phyloP scores from a whole-genome alignment of 2,113 vertebrate species.

The Xiphias gladius region DNA sequence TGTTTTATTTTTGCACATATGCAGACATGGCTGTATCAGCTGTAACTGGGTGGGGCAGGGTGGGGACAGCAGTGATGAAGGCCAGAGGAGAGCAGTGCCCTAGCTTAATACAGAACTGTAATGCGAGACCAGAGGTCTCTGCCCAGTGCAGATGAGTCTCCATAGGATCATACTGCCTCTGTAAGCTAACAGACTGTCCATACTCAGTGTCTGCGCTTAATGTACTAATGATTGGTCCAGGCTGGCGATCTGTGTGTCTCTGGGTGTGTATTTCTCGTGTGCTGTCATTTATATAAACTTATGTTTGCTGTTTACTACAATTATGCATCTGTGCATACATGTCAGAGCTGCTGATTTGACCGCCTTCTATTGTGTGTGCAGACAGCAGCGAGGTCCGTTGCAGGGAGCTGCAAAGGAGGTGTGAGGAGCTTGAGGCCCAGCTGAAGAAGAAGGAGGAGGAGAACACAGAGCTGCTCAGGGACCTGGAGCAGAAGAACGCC shows the following conservation, averaged over 20 bases:
- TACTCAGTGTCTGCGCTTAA: conserved; percentile 49
- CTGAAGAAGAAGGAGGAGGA: conserved; percentile 92
- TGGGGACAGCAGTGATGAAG: conserved; percentile 64
- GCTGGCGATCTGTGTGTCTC: not conserved
- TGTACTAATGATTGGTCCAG: conserved; percentile 37
- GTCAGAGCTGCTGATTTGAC: conserved; percentile 3
- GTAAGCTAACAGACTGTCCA: conserved; percentile 37
- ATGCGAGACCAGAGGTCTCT: conserved; percentile 70
- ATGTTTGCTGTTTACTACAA: not conserved
- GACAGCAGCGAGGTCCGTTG: conserved; percentile 85
- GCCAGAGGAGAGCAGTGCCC: conserved; percentile 60
- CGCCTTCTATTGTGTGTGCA: conserved; percentile 37
- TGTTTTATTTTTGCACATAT: conserved; percentile 15
- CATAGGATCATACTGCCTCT: conserved; percentile 50
- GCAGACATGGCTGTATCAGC: not conserved
- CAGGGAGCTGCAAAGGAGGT: conserved; percentile 88
- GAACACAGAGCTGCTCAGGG: conserved; percentile 89
- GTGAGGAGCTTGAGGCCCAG: conserved; percentile 94
- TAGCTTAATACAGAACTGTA: conserved; percentile 69
- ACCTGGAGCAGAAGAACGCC: conserved; percentile 95
- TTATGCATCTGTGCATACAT: not conserved
- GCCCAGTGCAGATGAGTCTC: conserved; percentile 60
- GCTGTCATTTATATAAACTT: conserved; percentile 6
- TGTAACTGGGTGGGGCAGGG: conserved; percentile 6
- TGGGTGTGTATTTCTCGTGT: conserved; percentile 8